Base-by-base conservation (phyloP, 2,113 vertebrate species). In the Hippopotamus amphibius region DNA sequence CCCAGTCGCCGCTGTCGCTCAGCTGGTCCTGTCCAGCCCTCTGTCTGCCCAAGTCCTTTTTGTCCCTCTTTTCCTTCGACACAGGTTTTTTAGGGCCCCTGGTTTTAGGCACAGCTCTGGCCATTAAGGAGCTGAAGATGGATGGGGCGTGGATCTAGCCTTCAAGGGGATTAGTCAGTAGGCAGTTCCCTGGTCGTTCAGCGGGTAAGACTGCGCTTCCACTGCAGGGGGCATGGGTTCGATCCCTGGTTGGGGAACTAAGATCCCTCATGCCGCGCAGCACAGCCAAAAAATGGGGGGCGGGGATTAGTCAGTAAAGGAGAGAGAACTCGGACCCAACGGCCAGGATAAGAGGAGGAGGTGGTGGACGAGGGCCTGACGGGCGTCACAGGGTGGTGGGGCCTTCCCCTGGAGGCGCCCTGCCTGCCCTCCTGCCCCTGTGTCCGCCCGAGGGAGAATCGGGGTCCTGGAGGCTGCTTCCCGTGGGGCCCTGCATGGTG, bases 51-150 rank as follows among this genome's bases (percentile, higher is more conserved):
- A 57, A 13, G 15, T 28, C 53, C 66, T n/a, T 13, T n/a, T 68
- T 0, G 0, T 37, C 50, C 37, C 12, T 11, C 68, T 43, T 2
- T 57, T 5, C 17, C 76, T 41, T 46, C 22, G 22, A 26, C 71
- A 3, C 0, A 55, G 11, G 15, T 6, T 9, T 22, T 17, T 37
- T 1, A 3, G 28, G 11, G 15, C 48, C 50, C 22, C 30, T 22
- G 19, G 6, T 37, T 7, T n/a, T 11, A 33, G 72, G 5, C 22
- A 15, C 12, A 3, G 41, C 43, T n/a, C n/a, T 59, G 57, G 57
- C n/a, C 11, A 3, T 4, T 15, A 28, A 24, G 28, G 37, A 28
- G 9, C 0, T 76, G 57, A 26, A n/a, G 87, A 4, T 26, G n/a
- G 16, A n/a, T 0, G 5, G 9, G 22, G 16, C 5, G 17, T 59